These are phyloP conservation scores for Limanda limanda DNA, from an alignment of 2,113 vertebrate species.

Conservation along the genomic window DNA sequence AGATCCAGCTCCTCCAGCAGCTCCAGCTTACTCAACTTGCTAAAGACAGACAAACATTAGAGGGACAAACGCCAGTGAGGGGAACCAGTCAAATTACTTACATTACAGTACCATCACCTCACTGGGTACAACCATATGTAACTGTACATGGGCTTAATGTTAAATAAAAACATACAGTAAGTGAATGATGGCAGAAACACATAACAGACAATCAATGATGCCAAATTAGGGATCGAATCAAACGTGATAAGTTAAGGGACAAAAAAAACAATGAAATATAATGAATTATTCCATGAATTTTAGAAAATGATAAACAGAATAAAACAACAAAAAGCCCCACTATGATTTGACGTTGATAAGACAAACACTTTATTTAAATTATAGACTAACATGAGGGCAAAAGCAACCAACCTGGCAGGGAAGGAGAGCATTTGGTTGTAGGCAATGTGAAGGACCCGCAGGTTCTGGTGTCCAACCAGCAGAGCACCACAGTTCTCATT, in stretches of 20 bases:
- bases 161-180: background rate
- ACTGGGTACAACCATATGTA: background rate
- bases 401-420: conserved; percentile 88
- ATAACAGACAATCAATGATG: background rate
- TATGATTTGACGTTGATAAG: no score
- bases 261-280: background rate
- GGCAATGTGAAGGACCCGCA: conserved; percentile 92
- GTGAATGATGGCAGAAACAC: background rate
- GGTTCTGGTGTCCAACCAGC: conserved; percentile 88
- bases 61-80: background rate
- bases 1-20: conserved; percentile 94
- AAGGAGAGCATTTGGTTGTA: conserved; percentile 94
- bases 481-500: conserved; percentile 90
- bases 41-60: conserved; percentile 59
- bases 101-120: background rate
- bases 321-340: no score
- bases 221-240: background rate
- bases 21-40: conserved; percentile 95
- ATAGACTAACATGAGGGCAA: background rate
- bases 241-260: background rate
- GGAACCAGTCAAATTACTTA: background rate
- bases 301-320: no score
- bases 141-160: background rate
- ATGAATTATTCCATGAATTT: no score
- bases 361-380: background rate